Evolutionary conservation across 2,113 vertebrate species (phyloP), one percentile per base, ranked within the genome.

Genomic region (Cyprinodon tularosa): DNA sequence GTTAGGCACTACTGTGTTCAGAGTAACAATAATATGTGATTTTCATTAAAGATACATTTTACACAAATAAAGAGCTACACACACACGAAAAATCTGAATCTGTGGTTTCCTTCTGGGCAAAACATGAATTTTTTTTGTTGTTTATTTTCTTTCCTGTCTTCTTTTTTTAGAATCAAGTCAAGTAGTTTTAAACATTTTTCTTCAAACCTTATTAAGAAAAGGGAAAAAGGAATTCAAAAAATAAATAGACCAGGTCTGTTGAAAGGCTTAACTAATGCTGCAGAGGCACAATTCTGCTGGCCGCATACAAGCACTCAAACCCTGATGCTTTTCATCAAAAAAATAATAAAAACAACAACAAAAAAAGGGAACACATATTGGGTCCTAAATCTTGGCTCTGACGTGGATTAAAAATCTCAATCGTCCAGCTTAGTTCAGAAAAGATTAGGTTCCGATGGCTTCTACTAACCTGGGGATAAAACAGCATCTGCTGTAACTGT

Each of bases 371-470:
- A 37, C 42, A 87, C 60, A 91, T 86, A 90, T 87, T 83, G 78
- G 85, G 72, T 64, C 71, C 82, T 86, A 82, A 90, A 90, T 85
- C 90, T 89, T 91, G 90, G 84, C 81, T 80, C 79, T 76, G 87
- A 90, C 83, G 62, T 93, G 84, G 90, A 93, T 93, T 92, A 93
- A 81, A 88, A 92, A 92, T 87, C 85, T 84, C 76, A 77, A 85
- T 76, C 67, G 76, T 87, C 65, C 70, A 78, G 84, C 64, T 91
- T 92, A 88, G 74, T 78, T 75, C 14, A 8, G 66, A 67, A 88
- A 73, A 92, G 94, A 93, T 94, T 91, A 93, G 72, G 22, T 36
- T 69, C 42, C 38, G 57, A 60, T 68, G 77, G 68, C 22, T 57
- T 38, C 40, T 66, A 66, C 48, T 59, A 71, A 81, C 71, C 67